Conservation (phyloP, 2,113 vertebrate genomes). For the Erythrolamprus reginae region DNA sequence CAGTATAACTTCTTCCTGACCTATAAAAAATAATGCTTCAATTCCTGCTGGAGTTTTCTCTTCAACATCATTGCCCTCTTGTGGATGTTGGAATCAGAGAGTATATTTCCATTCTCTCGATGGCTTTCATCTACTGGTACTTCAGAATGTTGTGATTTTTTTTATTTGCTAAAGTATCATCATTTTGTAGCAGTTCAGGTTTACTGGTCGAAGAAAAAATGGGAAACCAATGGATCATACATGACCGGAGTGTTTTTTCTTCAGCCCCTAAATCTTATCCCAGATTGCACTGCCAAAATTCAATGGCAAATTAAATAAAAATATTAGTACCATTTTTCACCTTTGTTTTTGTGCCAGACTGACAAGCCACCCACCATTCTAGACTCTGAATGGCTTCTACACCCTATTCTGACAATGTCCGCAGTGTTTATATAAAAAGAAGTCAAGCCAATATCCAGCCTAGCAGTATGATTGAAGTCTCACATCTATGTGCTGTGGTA, state of each 20-base stretch:
- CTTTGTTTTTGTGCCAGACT: background rate
- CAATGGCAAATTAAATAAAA: background rate
- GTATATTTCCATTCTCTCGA: fast-evolving
- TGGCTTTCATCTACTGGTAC: background rate
- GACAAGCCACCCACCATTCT: background rate
- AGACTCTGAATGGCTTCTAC: background rate
- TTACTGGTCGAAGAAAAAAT: background rate
- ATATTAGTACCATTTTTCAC: background rate
- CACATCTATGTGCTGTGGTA: background rate
- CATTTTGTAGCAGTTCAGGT: background rate
- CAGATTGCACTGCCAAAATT: background rate
- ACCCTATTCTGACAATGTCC: background rate
- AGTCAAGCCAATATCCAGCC: background rate
- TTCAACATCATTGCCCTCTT: conserved; percentile 55
- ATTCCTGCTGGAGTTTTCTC: background rate
- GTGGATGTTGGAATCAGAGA: conserved; percentile 20
- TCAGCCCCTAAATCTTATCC: background rate
- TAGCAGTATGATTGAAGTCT: background rate
- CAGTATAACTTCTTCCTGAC: background rate
- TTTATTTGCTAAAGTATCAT: background rate
- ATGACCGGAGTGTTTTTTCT: background rate
- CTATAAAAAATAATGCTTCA: background rate
- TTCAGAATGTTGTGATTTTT: background rate
- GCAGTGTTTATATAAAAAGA: background rate
- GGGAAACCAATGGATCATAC: background rate